Conservation (phyloP, 2,113 vertebrate species). For the Vulpes ferrilata region DNA sequence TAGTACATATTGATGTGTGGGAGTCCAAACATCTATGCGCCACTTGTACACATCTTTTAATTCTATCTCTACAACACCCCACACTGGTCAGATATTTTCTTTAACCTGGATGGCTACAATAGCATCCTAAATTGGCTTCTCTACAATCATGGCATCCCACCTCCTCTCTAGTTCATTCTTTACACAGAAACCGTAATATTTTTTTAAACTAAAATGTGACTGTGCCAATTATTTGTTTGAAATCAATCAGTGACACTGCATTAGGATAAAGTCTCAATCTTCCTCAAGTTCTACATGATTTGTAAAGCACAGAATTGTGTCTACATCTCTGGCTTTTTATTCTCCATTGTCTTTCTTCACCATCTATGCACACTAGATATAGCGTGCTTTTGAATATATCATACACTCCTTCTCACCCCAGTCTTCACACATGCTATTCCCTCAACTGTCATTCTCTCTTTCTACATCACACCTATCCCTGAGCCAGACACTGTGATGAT, state of each 20-base stretch:
- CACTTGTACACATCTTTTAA: neutral
- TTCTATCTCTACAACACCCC: neutral
- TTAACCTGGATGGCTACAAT: neutral
- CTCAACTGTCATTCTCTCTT: fast-evolving
- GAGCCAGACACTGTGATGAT: neutral
- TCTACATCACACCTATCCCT: neutral
- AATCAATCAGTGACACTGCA: neutral
- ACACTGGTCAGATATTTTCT: neutral
- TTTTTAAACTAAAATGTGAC: neutral
- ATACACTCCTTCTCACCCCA: neutral
- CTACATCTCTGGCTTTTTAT: neutral
- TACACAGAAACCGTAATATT: neutral
- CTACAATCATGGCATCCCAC: fast-evolving
- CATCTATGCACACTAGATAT: neutral
- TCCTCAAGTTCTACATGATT: neutral
- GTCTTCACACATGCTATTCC: neutral
- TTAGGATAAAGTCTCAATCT: neutral
- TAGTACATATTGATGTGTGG: neutral
- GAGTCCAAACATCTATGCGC: neutral
- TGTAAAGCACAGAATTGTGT: neutral
- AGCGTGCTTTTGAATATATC: neutral
- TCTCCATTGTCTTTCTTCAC: neutral
- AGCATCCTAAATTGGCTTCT: neutral
- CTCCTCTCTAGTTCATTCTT: neutral
- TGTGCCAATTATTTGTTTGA: neutral